phyloP scores from a whole-genome alignment of 2,888 invertebrate genomes.

The Gasteruption jaculator region DNA sequence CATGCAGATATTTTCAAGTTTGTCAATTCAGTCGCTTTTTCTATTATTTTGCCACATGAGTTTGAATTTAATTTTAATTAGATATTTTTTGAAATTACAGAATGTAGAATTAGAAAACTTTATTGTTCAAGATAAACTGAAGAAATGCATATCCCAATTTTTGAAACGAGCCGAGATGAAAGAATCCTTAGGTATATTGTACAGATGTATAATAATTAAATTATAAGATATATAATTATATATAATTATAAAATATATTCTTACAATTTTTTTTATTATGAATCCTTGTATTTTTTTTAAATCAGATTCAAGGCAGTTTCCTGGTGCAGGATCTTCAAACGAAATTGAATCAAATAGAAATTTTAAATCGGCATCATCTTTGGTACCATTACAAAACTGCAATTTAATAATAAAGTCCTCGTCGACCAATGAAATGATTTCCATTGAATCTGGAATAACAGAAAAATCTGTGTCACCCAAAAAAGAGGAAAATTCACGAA shows the following conservation, averaged over 20 bases:
- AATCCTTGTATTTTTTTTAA: conserved; percentile 24
- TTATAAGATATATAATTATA: conserved; percentile 10
- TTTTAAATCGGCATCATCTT: no score
- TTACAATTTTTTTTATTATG: background rate
- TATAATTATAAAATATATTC: conserved; percentile 7
- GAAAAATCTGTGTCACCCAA: conserved; percentile 1
- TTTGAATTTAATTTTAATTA: no score
- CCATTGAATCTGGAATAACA: background rate
- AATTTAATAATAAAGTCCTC: no score
- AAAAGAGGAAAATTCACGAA: conserved; percentile 6
- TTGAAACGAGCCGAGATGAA: conserved; percentile 27
- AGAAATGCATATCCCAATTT: conserved; percentile 29
- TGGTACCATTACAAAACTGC: no score
- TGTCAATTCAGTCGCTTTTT: no score
- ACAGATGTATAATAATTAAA: conserved; percentile 3
- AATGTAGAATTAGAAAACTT: conserved; percentile 21
- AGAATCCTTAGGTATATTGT: conserved; percentile 11
- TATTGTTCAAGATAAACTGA: conserved; percentile 25
- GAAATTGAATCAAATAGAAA: no score
- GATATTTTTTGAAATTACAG: no score
- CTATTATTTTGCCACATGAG: no score
- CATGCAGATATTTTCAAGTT: no score
- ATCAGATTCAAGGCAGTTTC: no score
- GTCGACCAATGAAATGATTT: no score
- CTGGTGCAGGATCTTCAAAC: no score